Percentiles rank a stretch among this genome's conserved stretches.
phyloP scores from a whole-genome alignment of 2,888 invertebrate species.

The Drosophila eohydei region DNA sequence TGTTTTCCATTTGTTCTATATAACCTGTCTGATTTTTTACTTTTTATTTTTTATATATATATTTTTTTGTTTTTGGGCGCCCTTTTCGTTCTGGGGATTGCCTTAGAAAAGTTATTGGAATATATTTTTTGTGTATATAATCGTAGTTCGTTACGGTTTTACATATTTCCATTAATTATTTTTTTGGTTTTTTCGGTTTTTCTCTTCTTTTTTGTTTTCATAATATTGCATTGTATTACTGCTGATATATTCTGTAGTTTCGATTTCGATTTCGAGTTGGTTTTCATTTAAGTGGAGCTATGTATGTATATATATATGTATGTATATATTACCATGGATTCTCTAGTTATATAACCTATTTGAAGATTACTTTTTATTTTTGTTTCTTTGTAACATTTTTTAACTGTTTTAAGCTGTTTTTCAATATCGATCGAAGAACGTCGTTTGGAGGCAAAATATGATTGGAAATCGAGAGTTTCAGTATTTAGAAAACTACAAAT shows the following conservation, averaged over 20 bases:
- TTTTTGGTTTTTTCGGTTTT: slow-evolving; percentile 28
- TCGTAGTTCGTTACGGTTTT: slow-evolving; percentile 68
- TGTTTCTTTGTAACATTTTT: slow-evolving; percentile 54
- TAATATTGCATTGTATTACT: slow-evolving; percentile 69
- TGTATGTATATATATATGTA: slow-evolving; percentile 41
- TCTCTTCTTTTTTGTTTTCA: slow-evolving; percentile 30
- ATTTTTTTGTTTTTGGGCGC: slow-evolving; percentile 27
- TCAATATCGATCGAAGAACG: slow-evolving; percentile 53
- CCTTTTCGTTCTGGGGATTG: slow-evolving; percentile 26
- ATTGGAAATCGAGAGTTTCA: slow-evolving; percentile 60
- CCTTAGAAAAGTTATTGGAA: slow-evolving; percentile 66
- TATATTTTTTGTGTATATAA: slow-evolving; percentile 67
- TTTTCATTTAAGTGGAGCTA: slow-evolving; percentile 26
- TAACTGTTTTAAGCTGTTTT: slow-evolving; percentile 41
- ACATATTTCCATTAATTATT: slow-evolving; percentile 67
- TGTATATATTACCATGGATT: slow-evolving; percentile 37
- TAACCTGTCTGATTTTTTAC: slow-evolving; percentile 59
- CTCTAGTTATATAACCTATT: slow-evolving; percentile 48
- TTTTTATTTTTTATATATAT: slow-evolving; percentile 29
- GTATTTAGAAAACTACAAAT: slow-evolving; percentile 78
- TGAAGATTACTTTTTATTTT: slow-evolving; percentile 26
- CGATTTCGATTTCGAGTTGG: slow-evolving; percentile 38
- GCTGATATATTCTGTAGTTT: slow-evolving; percentile 65
- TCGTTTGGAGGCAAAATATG: slow-evolving; percentile 64
- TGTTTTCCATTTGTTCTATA: slow-evolving; percentile 62